Percentiles rank a stretch among this genome's conserved stretches.
These are phyloP conservation scores for Episyrphus balteatus DNA, from an alignment of 1,140 invertebrate genomes.

Conservation along the genomic window DNA sequence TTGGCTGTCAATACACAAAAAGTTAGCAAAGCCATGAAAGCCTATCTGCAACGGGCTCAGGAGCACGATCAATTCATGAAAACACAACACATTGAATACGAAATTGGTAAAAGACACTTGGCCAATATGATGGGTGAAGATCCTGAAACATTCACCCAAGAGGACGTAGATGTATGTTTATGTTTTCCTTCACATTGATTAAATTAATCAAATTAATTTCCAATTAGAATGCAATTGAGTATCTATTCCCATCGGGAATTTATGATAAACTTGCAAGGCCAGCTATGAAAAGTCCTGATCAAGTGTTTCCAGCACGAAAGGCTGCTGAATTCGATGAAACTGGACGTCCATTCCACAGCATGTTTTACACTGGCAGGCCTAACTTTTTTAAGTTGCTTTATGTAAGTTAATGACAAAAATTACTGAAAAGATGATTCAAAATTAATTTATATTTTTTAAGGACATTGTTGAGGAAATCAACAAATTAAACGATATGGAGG, in stretches of 20 bases:
- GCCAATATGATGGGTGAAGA: constrained; percentile 98
- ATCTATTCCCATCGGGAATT: constrained; percentile 86
- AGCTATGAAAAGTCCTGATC: constrained; percentile 72
- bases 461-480: constrained; percentile 51
- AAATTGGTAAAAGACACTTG: constrained; percentile 86
- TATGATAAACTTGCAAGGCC: constrained; percentile 72
- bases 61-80: constrained; percentile 79
- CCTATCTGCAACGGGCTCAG: constrained; percentile 70
- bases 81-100: constrained; percentile 67
- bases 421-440: background rate
- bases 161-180: constrained; percentile 68
- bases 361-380: constrained; percentile 82
- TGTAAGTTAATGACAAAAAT: constrained; percentile 44
- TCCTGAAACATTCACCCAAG: constrained; percentile 73
- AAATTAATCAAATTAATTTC: constrained; percentile 7
- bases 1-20: constrained; percentile 43
- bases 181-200: background rate
- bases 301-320: constrained; percentile 75
- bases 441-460: constrained; percentile 29
- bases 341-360: constrained; percentile 75
- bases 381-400: constrained; percentile 74
- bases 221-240: constrained; percentile 71
- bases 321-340: constrained; percentile 81
- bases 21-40: constrained; percentile 76
- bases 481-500: constrained; percentile 56